phyloP scores from a whole-genome alignment of 2,797 vertebrate genomes.

The Synanceia verrucosa region DNA sequence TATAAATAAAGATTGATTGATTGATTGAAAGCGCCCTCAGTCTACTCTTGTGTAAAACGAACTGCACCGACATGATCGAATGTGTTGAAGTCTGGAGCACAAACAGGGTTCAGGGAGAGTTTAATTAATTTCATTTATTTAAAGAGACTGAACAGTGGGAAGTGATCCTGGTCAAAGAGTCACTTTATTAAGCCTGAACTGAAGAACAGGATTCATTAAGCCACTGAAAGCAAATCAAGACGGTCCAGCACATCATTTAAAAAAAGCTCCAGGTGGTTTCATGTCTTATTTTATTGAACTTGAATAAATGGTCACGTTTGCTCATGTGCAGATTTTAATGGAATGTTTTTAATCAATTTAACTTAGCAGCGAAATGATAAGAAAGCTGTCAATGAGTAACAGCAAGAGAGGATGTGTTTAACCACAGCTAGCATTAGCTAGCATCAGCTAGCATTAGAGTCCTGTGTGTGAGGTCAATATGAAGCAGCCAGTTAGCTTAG shows the following conservation, averaged over 20 bases:
- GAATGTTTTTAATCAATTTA: slow-evolving; percentile 1
- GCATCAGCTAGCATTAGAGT: no score
- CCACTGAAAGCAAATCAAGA: neutral
- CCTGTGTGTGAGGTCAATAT: no score
- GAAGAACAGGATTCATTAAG: neutral
- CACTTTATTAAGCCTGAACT: neutral
- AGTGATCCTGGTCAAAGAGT: slow-evolving; percentile 5
- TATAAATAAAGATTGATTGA: no score
- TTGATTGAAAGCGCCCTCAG: no score
- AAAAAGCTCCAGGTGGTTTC: neutral
- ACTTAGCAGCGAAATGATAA: neutral
- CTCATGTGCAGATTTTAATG: neutral
- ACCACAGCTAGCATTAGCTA: neutral
- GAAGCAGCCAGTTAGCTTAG: no score
- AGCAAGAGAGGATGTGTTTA: neutral
- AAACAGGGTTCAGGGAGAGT: slow-evolving; percentile 33
- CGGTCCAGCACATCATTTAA: neutral
- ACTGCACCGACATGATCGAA: no score
- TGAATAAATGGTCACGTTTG: neutral
- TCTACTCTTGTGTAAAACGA: no score
- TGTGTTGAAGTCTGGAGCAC: no score
- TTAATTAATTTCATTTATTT: neutral
- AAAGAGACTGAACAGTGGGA: neutral
- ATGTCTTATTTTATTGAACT: no score
- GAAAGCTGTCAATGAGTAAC: slow-evolving; percentile 9